Percentiles rank a stretch among this genome's conserved stretches.
Conservation (phyloP, 2,888 invertebrate species). For the Pharmacophagus antenor region DNA sequence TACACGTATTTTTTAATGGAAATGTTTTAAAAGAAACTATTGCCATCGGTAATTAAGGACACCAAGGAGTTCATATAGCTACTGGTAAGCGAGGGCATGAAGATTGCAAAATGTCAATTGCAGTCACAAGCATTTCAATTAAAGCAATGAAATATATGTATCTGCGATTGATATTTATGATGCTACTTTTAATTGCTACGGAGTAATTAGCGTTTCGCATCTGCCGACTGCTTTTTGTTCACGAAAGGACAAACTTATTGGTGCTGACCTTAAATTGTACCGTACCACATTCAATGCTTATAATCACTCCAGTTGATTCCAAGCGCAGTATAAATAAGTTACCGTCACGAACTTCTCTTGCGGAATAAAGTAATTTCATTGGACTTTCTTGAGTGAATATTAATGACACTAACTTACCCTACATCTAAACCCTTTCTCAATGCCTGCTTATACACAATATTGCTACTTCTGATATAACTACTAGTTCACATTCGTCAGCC, state of each 20-base stretch:
- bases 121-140: slow-evolving; percentile 42
- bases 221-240: slow-evolving; percentile 4
- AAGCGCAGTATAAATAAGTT: too few relatives aligned
- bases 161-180: slow-evolving; percentile 28
- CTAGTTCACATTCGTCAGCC: too few relatives aligned
- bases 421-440: too few relatives aligned
- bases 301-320: not conserved
- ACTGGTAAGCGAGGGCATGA: not conserved
- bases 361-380: too few relatives aligned
- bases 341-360: not conserved
- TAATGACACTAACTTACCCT: too few relatives aligned
- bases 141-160: slow-evolving; percentile 22
- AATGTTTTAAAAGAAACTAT: not conserved
- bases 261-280: not conserved
- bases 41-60: not conserved
- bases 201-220: not conserved
- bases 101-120: slow-evolving; percentile 36
- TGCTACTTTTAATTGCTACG: slow-evolving; percentile 14
- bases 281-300: not conserved
- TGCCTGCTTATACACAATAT: too few relatives aligned
- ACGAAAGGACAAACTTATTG: not conserved
- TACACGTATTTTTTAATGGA: not conserved
- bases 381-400: too few relatives aligned
- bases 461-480: too few relatives aligned
- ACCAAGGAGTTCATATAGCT: slow-evolving; percentile 1